phyloP scores from a whole-genome alignment of 2,797 vertebrate genomes.

The Mus caroli region DNA sequence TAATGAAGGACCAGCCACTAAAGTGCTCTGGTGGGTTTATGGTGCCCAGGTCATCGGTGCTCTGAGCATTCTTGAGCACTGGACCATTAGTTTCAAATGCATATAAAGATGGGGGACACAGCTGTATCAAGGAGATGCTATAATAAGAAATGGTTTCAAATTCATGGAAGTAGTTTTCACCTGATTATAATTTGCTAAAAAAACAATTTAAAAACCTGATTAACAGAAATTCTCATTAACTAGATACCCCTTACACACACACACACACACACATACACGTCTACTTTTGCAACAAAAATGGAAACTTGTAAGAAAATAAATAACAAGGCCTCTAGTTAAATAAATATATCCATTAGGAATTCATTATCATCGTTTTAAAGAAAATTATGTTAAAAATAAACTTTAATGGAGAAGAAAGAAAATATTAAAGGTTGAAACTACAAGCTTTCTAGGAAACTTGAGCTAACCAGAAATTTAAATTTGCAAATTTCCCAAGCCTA shows the following conservation, averaged over 20 bases:
- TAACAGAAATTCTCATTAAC: conserved; percentile 70
- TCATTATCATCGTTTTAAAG: conserved; percentile 20
- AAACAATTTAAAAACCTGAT: conserved; percentile 71
- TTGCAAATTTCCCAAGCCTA: not conserved
- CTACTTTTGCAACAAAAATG: conserved; percentile 48
- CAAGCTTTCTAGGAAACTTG: conserved; percentile 37
- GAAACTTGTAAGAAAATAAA: conserved; percentile 54
- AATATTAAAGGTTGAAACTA: conserved; percentile 4
- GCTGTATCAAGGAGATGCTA: not conserved
- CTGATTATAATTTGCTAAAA: conserved; percentile 64
- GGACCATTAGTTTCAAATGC: conserved; percentile 57
- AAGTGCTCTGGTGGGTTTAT: conserved; percentile 61
- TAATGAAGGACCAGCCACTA: conserved; percentile 61
- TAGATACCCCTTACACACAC: not conserved
- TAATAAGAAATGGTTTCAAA: conserved; percentile 58
- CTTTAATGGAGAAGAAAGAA: conserved; percentile 8
- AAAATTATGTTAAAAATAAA: not conserved
- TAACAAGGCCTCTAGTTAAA: conserved; percentile 12
- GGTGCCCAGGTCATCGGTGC: not conserved
- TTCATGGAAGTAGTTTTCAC: conserved; percentile 28
- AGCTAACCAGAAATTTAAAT: not conserved
- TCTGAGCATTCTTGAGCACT: conserved; percentile 1
- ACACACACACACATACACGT: conserved; percentile 5
- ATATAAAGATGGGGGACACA: not conserved
- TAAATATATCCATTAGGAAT: not conserved